Conservation (phyloP, 2,888 invertebrate species). For the Metacarcinus magister region DNA sequence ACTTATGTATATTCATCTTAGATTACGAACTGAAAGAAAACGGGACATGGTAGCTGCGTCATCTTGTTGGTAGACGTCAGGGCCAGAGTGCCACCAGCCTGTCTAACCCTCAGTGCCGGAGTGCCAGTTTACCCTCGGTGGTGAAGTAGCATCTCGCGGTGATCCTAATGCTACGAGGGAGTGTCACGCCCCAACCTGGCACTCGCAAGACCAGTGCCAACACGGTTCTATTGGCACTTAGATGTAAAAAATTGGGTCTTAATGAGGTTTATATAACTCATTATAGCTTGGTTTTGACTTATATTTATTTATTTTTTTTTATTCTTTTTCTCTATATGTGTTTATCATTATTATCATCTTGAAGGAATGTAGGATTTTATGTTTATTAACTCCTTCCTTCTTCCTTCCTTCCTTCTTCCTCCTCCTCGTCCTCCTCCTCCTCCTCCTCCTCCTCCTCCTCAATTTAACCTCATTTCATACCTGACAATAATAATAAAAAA, state of each 20-base stretch:
- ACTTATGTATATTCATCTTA: not conserved
- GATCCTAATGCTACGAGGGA: not conserved
- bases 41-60: not conserved
- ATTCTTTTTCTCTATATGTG: too few relatives aligned
- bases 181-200: not conserved
- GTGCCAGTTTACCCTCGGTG: not conserved
- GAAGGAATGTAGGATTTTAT: too few relatives aligned
- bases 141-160: not conserved
- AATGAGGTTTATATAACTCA: too few relatives aligned
- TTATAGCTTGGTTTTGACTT: too few relatives aligned
- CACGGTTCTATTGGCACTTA: not conserved
- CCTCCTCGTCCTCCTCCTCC: not conserved
- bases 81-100: too few relatives aligned
- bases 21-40: not conserved
- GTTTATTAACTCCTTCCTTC: too few relatives aligned
- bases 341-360: too few relatives aligned
- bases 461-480: too few relatives aligned
- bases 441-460: not conserved
- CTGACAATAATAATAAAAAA: not conserved
- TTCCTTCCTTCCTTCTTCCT: too few relatives aligned
- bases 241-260: not conserved
- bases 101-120: too few relatives aligned
- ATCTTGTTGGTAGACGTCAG: not conserved
- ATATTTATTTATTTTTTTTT: too few relatives aligned
- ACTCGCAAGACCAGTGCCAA: not conserved